Evolutionary conservation across 2,113 vertebrate genomes (phyloP).

Genomic region (Malurus cyaneus): DNA sequence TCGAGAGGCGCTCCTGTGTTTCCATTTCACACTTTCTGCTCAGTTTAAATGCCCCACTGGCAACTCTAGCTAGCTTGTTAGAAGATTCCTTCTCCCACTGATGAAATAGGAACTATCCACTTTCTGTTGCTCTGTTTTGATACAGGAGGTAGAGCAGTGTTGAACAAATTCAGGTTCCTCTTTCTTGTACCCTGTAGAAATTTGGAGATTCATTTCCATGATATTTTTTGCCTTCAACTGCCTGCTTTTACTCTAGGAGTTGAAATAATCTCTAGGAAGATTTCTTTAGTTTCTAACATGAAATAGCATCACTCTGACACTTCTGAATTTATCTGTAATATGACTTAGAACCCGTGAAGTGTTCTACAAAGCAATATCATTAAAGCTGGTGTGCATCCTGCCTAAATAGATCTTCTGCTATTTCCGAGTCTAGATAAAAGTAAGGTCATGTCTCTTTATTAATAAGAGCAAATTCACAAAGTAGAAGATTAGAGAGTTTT

Average conservation of each 20-base stretch:
- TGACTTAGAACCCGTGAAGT: neutral
- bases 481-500: conserved; percentile 30
- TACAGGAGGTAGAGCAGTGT: neutral
- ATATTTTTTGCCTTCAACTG: neutral
- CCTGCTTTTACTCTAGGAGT: neutral
- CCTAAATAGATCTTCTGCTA: neutral
- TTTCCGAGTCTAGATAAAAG: neutral
- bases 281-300: neutral
- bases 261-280: neutral
- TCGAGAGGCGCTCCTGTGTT: neutral
- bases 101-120: neutral
- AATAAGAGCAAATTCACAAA: conserved; percentile 21
- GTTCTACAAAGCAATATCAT: neutral
- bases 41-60: neutral
- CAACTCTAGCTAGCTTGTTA: neutral
- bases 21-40: neutral
- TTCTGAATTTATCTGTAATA: neutral
- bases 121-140: neutral
- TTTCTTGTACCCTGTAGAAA: neutral
- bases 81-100: neutral
- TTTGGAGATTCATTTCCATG: neutral
- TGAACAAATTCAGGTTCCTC: neutral
- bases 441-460: neutral
- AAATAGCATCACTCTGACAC: neutral
- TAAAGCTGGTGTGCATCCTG: neutral